Evolutionary conservation across 1,140 invertebrate species (phyloP).

Genomic region (Heliconius hewitsoni): DNA sequence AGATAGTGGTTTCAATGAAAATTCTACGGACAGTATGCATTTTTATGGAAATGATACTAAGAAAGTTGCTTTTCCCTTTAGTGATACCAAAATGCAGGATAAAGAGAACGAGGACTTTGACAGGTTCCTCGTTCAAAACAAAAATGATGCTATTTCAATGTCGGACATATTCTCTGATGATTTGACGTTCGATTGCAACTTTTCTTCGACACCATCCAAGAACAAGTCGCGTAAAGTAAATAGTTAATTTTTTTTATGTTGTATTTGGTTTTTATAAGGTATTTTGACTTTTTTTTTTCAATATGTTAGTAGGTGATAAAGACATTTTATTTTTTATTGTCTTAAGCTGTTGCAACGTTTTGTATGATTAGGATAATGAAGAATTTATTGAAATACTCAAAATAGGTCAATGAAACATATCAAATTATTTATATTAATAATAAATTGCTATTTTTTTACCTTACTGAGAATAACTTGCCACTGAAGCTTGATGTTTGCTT

Average conservation of each 20-base stretch:
- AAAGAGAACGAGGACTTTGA: constrained; percentile 71
- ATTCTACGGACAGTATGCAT: constrained; percentile 68
- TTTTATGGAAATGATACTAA: constrained; percentile 55
- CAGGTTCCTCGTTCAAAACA: constrained; percentile 51
- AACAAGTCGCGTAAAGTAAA: constrained; percentile 64
- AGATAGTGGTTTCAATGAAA: constrained; percentile 79
- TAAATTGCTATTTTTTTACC: not conserved
- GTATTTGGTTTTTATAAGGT: not conserved
- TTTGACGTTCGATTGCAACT: constrained; percentile 76
- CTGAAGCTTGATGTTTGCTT: not conserved
- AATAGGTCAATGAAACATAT: not conserved
- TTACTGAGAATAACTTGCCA: not conserved
- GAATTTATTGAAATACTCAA: not conserved
- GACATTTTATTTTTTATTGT: not conserved
- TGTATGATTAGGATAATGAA: too few species aligned
- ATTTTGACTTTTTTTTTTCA: not conserved
- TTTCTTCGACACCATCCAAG: constrained; percentile 78
- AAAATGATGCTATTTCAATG: constrained; percentile 71
- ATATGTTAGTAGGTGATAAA: not conserved
- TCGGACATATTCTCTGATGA: constrained; percentile 76
- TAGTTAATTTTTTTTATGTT: constrained; percentile 34
- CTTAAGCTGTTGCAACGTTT: not conserved
- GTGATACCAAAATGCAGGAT: constrained; percentile 59
- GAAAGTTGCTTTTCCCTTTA: constrained; percentile 42
- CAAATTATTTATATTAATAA: not conserved